These are phyloP conservation scores for Oncorhynchus kisutch DNA, from an alignment of 2,113 vertebrate genomes.

Conservation along the genomic window DNA sequence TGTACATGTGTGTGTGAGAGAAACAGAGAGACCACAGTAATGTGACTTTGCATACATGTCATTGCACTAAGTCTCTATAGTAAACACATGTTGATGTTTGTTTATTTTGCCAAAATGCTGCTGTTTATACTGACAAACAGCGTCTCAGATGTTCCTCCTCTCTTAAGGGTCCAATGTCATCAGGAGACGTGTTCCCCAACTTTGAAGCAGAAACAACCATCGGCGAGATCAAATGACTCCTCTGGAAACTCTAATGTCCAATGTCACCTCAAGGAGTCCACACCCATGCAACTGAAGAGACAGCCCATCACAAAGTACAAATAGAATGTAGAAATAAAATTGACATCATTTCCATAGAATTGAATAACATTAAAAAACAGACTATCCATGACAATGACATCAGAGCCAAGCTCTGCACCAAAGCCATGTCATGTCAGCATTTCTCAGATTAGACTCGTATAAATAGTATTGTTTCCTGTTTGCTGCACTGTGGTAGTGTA, in stretches of 20 bases:
- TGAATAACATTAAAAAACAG: slow-evolving; percentile 21
- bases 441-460: slow-evolving; percentile 31
- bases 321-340: background rate
- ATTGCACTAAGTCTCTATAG: slow-evolving; percentile 10
- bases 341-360: too few relatives aligned
- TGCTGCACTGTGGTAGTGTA: slow-evolving; percentile 3
- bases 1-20: background rate
- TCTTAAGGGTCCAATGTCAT: background rate
- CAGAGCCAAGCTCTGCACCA: slow-evolving; percentile 30
- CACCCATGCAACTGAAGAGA: background rate
- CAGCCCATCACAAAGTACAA: background rate
- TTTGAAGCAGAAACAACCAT: too few relatives aligned
- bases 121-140: slow-evolving; percentile 11
- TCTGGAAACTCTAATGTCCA: too few relatives aligned
- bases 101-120: slow-evolving; percentile 29
- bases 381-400: slow-evolving; percentile 41
- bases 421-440: slow-evolving; percentile 50
- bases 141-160: background rate
- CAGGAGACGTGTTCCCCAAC: too few relatives aligned
- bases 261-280: background rate
- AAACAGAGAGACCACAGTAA: slow-evolving; percentile 1
- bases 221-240: too few relatives aligned
- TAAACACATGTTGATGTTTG: slow-evolving; percentile 37
- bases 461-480: slow-evolving; percentile 57
- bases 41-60: slow-evolving; percentile 7